Evolutionary conservation across 2,888 invertebrate genomes (phyloP).

Genomic region (Drosophila setosimentum): DNA sequence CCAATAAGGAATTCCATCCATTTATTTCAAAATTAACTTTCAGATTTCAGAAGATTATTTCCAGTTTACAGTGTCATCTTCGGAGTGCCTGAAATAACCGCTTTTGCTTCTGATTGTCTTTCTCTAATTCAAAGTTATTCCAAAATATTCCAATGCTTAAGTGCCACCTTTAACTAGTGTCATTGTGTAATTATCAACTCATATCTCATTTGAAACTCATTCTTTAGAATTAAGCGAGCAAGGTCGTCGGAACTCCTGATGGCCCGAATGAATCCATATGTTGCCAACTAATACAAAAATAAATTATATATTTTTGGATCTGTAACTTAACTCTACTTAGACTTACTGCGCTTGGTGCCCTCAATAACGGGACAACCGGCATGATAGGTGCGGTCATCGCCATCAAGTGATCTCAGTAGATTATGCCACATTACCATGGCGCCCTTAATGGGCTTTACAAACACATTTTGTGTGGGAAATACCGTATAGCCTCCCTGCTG

Average conservation of each 20-base stretch:
- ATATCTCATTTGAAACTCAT: neutral
- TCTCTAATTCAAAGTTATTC: no score
- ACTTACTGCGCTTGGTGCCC: conserved; percentile 97
- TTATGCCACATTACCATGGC: conserved; percentile 98
- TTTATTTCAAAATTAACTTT: no score
- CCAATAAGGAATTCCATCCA: no score
- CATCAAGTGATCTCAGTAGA: conserved; percentile 93
- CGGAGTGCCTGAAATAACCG: no score
- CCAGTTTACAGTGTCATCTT: no score
- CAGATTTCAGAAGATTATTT: no score
- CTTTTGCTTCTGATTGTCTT: no score
- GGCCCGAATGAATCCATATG: conserved; percentile 94
- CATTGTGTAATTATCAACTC: neutral
- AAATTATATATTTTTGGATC: neutral
- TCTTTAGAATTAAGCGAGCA: conserved; percentile 83
- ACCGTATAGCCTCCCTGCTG: conserved; percentile 98
- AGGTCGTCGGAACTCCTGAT: conserved; percentile 91
- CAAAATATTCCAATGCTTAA: no score
- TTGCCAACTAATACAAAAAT: conserved; percentile 88
- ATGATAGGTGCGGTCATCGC: conserved; percentile 94
- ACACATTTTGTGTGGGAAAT: conserved; percentile 94
- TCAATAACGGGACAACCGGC: conserved; percentile 98
- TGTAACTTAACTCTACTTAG: no score
- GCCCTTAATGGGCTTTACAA: conserved; percentile 94
- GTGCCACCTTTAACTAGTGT: neutral